These are phyloP conservation scores for Pipistrellus nathusii DNA, from an alignment of 2,797 vertebrate genomes.

Conservation along the genomic window DNA sequence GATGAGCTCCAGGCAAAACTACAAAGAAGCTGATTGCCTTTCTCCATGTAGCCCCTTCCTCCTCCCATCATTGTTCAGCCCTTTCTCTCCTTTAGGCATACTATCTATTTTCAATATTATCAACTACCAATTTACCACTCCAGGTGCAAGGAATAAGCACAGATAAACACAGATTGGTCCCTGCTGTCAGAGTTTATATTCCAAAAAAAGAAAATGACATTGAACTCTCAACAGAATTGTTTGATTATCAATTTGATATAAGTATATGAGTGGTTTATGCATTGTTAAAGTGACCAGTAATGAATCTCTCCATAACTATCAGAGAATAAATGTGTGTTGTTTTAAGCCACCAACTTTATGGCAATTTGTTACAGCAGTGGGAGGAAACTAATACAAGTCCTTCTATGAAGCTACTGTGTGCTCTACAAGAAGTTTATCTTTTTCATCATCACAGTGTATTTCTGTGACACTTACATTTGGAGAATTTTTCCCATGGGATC, in stretches of 20 bases:
- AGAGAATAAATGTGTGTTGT: not conserved
- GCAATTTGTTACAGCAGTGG: not conserved
- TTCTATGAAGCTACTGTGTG: not conserved
- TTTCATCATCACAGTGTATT: not conserved
- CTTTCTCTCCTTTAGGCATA: not conserved
- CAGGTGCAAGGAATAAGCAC: not conserved
- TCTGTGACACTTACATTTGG: not conserved
- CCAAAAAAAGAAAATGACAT: not conserved
- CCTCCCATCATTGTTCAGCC: not conserved
- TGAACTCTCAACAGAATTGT: not conserved
- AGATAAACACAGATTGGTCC: not conserved
- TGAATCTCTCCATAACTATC: not conserved
- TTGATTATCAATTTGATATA: not conserved
- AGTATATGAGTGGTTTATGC: not conserved
- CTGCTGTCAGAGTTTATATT: constrained; percentile 37
- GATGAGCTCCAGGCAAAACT: not conserved
- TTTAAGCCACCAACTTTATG: not conserved
- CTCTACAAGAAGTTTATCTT: not conserved
- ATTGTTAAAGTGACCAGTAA: not conserved
- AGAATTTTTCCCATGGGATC: not conserved
- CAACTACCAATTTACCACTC: not conserved
- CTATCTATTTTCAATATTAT: not conserved
- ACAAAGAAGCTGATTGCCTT: not conserved
- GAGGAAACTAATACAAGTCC: not conserved
- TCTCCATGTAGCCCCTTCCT: not conserved